These are phyloP conservation scores for Dicranocentrus wangi DNA, from an alignment of 2,888 invertebrate genomes.

Conservation along the genomic window DNA sequence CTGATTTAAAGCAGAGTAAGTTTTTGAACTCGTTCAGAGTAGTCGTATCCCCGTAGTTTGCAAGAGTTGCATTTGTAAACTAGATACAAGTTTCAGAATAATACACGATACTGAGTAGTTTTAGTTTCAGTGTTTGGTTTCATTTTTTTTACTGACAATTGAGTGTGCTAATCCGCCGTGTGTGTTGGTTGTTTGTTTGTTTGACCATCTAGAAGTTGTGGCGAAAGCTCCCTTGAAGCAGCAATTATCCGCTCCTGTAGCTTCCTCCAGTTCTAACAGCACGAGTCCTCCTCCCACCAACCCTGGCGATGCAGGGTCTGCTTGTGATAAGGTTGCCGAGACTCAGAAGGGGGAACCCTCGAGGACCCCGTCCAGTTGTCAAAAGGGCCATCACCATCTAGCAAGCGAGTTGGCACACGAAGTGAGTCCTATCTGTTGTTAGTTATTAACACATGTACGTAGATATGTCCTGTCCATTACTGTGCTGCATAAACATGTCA, in stretches of 20 bases:
- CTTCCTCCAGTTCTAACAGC: constrained; percentile 72
- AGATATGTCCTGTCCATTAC: neutral
- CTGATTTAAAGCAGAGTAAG: constrained; percentile 60
- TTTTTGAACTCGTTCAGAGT: neutral
- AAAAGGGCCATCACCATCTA: constrained; percentile 41
- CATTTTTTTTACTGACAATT: no score
- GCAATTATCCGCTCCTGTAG: constrained; percentile 72
- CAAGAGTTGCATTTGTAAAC: no score
- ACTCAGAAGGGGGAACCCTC: neutral
- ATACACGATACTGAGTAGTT: no score
- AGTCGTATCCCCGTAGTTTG: no score
- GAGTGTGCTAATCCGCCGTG: no score
- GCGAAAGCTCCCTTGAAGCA: constrained; percentile 72
- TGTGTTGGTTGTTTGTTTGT: neutral
- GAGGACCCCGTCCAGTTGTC: constrained; percentile 19
- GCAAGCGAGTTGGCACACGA: constrained; percentile 72
- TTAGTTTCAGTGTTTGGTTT: no score
- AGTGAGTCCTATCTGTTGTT: constrained; percentile 68
- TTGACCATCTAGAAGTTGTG: constrained; percentile 69
- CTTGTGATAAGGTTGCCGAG: constrained; percentile 31
- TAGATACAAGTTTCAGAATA: no score
- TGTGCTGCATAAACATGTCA: neutral
- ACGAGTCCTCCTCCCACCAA: constrained; percentile 53
- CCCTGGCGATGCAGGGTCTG: constrained; percentile 45
- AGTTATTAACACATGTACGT: neutral